These are phyloP conservation scores for Aphelenchoides fujianensis DNA, from an alignment of 1,140 invertebrate species.

Conservation along the genomic window DNA sequence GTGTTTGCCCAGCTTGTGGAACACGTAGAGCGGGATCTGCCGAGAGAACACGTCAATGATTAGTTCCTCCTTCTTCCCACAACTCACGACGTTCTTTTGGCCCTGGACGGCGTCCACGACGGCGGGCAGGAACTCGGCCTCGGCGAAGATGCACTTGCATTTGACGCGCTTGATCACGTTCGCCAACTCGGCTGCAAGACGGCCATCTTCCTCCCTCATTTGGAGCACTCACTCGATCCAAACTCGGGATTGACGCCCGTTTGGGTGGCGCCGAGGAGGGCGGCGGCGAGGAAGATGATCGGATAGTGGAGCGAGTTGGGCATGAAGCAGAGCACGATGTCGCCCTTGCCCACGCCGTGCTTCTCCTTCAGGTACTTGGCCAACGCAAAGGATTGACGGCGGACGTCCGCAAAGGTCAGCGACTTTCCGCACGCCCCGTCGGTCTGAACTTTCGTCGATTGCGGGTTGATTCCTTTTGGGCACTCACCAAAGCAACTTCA, in stretches of 20 bases:
- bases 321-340: constrained; percentile 33
- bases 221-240: constrained; percentile 23
- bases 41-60: background rate
- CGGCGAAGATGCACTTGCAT: constrained; percentile 29
- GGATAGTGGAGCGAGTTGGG: constrained; percentile 41
- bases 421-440: constrained; percentile 17
- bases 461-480: background rate
- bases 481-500: constrained; percentile 23
- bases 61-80: background rate
- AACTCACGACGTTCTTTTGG: no score
- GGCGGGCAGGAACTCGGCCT: constrained; percentile 16
- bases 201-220: background rate
- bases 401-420: constrained; percentile 24
- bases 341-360: constrained; percentile 25
- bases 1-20: constrained; percentile 23
- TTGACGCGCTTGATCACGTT: constrained; percentile 24
- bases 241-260: constrained; percentile 44
- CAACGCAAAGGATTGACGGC: constrained; percentile 18
- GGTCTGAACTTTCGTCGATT: constrained; percentile 14
- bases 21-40: constrained; percentile 35
- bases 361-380: constrained; percentile 6
- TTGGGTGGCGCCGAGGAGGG: constrained; percentile 40
- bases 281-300: constrained; percentile 41
- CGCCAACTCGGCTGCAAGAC: constrained; percentile 31
- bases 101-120: background rate